Conservation (phyloP, 2,797 vertebrate species). For the Potorous gilbertii region DNA sequence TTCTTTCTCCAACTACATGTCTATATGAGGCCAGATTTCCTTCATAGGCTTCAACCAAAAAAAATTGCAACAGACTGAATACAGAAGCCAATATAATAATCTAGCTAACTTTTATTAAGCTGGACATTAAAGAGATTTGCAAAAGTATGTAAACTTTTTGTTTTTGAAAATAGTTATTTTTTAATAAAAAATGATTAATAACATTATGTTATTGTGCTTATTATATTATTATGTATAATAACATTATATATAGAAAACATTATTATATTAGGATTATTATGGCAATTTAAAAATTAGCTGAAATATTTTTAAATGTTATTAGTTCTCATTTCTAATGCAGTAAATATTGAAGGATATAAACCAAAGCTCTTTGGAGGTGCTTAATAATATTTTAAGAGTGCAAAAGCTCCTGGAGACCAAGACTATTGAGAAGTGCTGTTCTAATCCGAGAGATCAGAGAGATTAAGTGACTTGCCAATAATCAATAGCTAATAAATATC, state of each 20-base stretch:
- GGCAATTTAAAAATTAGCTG: background rate
- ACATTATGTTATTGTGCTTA: background rate
- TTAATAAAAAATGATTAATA: background rate
- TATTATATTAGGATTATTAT: background rate
- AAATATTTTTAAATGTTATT: background rate
- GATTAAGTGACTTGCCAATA: background rate
- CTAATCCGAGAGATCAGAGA: background rate
- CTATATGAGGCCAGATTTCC: background rate
- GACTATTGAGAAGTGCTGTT: background rate
- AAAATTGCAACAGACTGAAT: background rate
- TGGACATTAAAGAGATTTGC: background rate
- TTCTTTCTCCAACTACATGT: background rate
- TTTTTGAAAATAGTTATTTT: background rate
- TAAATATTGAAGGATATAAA: background rate
- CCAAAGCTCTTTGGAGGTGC: background rate
- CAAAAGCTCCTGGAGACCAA: background rate
- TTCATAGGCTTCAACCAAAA: background rate
- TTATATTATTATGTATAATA: background rate
- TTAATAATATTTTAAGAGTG: background rate
- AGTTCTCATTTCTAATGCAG: background rate
- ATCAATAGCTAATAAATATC: background rate
- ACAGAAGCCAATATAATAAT: background rate
- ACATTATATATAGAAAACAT: background rate
- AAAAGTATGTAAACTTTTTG: background rate
- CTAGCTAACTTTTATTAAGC: background rate